Base-by-base conservation (phyloP, 2,797 vertebrate species). In the Sebastiscus albofasciatus region DNA sequence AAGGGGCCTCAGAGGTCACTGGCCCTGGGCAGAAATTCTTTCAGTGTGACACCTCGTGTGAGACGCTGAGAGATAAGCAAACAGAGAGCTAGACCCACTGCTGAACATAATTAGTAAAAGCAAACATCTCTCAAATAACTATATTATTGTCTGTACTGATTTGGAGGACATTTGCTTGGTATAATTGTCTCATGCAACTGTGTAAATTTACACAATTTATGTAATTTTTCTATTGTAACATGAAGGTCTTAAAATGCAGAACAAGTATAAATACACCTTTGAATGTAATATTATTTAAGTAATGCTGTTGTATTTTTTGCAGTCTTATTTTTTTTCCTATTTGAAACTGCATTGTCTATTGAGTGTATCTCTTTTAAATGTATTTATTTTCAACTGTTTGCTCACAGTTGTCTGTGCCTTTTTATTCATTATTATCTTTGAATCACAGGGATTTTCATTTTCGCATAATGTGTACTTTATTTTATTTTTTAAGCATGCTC, bases 1-100 rank as follows among this genome's bases (percentile, higher is more conserved):
- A 81, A 91, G 89, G 93, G 95, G 94, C 94, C 93, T 92, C 82
- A 59, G 82, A 95, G 96, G 95, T 96, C 95, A 96, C 85, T 81
- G 90, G 94, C 95, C 95, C 94, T 77, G 90, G 94, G 96, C 95
- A 89, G 91, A 94, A 93, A 95, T 95, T 95, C 94, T 93, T 95
- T 93, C 80, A 84, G 86, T 94, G 86, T 86, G 89, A 91, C 89
- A 93, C 93, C 87, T 93, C 84, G 66, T 90, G 90, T 87, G 86
- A 89, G 83, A 90, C 62, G 71, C 24, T 16, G 66, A 81, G 86
- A 92, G 92, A 92, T 90, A 93, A 90, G 91, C 88, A 94, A 91
- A 93, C 87, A 91, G 46, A 83, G 89, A 84, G 74, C 73, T 10
- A 69, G 78, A 89, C 74, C 85, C 67, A 83, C 87, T 80, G 89